Conservation (phyloP, 2,888 invertebrate genomes). For the Stegophylla sp. region DNA sequence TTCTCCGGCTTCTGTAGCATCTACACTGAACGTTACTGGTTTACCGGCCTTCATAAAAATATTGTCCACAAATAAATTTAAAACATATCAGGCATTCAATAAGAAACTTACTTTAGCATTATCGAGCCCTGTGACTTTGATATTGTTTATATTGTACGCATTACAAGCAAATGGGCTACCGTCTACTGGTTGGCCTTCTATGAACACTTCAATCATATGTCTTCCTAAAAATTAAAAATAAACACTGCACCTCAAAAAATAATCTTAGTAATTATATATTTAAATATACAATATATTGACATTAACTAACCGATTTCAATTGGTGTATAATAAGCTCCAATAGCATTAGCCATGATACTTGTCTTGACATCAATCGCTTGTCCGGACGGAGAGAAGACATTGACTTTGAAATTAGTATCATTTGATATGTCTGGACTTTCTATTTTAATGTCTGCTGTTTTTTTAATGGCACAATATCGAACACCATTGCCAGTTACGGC, state of each 20-base stretch:
- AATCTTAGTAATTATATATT: background rate
- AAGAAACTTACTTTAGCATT: constrained; percentile 70
- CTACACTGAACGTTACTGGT: constrained; percentile 90
- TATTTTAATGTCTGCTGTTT: constrained; percentile 70
- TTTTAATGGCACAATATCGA: constrained; percentile 74
- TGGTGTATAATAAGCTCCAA: constrained; percentile 69
- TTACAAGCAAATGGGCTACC: constrained; percentile 94
- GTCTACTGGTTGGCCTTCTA: constrained; percentile 83
- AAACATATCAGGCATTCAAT: background rate
- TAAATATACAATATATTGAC: constrained; percentile 15
- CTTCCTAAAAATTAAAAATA: constrained; percentile 69
- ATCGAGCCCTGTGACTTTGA: constrained; percentile 67
- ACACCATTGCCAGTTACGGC: constrained; percentile 74
- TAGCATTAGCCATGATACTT: constrained; percentile 69
- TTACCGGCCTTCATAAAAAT: constrained; percentile 72
- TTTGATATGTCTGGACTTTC: constrained; percentile 65
- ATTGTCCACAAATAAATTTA: constrained; percentile 11
- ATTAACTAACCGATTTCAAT: constrained; percentile 66
- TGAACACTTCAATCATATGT: constrained; percentile 81
- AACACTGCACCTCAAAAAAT: background rate
- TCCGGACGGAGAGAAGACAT: constrained; percentile 62
- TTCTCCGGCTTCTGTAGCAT: constrained; percentile 93
- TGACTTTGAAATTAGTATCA: constrained; percentile 62
- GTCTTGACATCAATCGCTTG: constrained; percentile 74
- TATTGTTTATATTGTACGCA: constrained; percentile 83